Conservation (phyloP, 2,113 vertebrate species). For the Isichthys henryi region DNA sequence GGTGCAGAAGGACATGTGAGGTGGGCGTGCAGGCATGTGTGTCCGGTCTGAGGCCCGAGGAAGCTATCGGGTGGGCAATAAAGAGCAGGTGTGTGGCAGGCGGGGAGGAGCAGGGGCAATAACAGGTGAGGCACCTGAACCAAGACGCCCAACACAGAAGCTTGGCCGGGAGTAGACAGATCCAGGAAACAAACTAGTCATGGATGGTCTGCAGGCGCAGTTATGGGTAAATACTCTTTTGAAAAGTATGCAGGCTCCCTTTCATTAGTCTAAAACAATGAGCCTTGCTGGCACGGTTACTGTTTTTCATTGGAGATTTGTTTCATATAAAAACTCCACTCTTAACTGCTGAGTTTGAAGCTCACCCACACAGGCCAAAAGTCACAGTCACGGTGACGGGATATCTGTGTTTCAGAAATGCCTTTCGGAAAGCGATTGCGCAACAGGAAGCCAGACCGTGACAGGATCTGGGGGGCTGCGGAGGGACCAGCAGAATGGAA, state of each 20-base stretch:
- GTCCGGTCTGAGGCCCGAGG: not conserved
- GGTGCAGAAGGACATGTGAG: not conserved
- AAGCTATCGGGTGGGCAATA: conserved; percentile 5
- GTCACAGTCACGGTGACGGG: not conserved
- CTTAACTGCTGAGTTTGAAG: not conserved
- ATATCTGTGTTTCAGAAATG: not conserved
- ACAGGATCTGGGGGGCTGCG: not conserved
- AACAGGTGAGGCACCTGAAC: not conserved
- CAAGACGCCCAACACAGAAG: not conserved
- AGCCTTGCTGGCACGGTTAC: not conserved
- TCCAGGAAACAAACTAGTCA: not conserved
- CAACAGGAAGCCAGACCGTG: conserved; percentile 13
- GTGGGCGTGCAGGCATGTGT: not conserved
- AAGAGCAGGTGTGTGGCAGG: conserved; percentile 10
- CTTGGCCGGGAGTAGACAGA: not conserved
- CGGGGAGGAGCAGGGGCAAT: not conserved
- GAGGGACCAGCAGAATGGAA: not conserved
- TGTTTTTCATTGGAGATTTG: not conserved
- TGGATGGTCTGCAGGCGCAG: not conserved
- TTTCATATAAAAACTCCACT: not conserved
- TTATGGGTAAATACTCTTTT: not conserved
- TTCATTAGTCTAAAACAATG: not conserved
- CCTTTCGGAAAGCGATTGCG: not conserved
- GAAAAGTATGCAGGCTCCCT: not conserved
- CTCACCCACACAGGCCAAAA: conserved; percentile 9